phyloP scores from a whole-genome alignment of 2,113 vertebrate genomes.

The Bubo scandiacus region DNA sequence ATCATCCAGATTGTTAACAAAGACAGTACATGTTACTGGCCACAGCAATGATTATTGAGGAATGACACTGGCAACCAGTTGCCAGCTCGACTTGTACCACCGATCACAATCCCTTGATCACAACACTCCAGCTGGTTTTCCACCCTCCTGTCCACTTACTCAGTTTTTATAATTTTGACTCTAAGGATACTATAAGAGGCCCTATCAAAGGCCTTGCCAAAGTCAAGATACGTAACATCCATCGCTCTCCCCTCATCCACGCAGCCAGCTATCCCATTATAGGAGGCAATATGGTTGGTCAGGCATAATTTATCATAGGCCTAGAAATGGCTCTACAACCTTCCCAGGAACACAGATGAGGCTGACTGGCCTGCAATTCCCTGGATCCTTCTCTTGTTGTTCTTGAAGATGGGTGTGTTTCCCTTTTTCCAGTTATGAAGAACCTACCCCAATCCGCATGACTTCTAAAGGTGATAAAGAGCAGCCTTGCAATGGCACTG shows the following conservation, averaged over 20 bases:
- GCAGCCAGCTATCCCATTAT: not conserved
- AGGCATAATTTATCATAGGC: not conserved
- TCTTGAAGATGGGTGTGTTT: not conserved
- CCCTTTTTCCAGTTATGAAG: not conserved
- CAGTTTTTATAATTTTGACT: not conserved
- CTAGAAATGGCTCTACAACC: not conserved
- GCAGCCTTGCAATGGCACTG: fast-evolving
- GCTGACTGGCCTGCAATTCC: not conserved
- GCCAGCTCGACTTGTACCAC: not conserved
- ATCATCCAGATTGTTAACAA: not conserved
- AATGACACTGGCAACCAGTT: not conserved
- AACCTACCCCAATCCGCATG: not conserved
- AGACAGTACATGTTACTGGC: not conserved
- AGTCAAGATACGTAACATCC: not conserved
- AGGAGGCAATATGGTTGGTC: not conserved
- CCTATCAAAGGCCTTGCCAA: not conserved
- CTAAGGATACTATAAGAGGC: not conserved
- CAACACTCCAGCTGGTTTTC: not conserved
- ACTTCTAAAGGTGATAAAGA: not conserved
- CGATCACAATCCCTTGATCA: not conserved
- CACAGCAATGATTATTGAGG: not conserved
- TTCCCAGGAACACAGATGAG: not conserved
- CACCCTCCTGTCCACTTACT: not conserved
- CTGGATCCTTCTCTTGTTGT: not conserved
- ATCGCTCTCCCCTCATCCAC: not conserved